A percentile compares a stretch with the other conserved stretches of the same genome.
These are phyloP conservation scores for Urocitellus parryii DNA, from an alignment of 2,113 vertebrate species.

Conservation along the genomic window DNA sequence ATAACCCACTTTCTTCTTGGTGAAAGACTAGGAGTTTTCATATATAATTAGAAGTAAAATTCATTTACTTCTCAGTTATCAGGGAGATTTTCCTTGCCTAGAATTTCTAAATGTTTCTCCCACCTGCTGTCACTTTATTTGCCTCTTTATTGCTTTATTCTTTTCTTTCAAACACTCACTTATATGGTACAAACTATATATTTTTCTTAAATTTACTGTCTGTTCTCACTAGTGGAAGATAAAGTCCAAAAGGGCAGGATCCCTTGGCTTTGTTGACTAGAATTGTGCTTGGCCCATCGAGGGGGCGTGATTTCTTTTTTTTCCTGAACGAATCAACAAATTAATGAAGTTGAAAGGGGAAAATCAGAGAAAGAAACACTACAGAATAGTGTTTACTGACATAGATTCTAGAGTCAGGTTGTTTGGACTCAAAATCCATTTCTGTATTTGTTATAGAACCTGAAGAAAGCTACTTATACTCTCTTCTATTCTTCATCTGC, in stretches of 20 bases:
- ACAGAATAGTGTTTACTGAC: not conserved
- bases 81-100: not conserved
- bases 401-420: not conserved
- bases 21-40: not conserved
- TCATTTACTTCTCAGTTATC: not conserved
- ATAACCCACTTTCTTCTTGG: not conserved
- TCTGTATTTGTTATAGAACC: not conserved
- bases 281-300: not conserved
- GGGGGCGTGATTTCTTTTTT: not conserved
- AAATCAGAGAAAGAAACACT: not conserved
- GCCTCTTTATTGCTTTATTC: not conserved
- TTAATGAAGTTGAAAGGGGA: not conserved
- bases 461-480: not conserved
- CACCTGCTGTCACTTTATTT: not conserved
- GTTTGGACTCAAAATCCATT: not conserved
- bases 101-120: not conserved
- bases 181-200: not conserved
- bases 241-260: not conserved
- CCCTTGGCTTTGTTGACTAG: not conserved
- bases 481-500: not conserved
- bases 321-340: not conserved
- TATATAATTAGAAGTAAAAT: slow-evolving; percentile 13
- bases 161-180: slow-evolving; percentile 23
- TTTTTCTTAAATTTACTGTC: slow-evolving; percentile 9
- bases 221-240: not conserved